Conservation (phyloP, 1,140 invertebrate species). For the Aphidius ervi region DNA sequence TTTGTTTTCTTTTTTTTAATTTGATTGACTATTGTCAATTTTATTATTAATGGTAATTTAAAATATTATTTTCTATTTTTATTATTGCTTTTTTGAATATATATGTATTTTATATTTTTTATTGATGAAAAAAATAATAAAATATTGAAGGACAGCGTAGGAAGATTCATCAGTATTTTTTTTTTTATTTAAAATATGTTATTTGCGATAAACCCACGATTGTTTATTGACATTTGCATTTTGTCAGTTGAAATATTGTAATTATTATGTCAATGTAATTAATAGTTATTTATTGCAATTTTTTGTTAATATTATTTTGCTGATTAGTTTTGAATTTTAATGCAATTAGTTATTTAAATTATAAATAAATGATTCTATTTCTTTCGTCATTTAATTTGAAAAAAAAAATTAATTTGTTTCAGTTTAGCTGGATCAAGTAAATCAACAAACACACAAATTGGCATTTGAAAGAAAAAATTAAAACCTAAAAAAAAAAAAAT, state of each 20-base stretch:
- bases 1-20: too few species aligned
- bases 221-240: slow-evolving; percentile 1
- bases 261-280: background rate
- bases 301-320: background rate
- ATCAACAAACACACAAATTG: background rate
- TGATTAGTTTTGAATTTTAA: background rate
- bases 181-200: background rate
- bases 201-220: slow-evolving; percentile 1
- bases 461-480: background rate
- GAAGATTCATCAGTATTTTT: slow-evolving; percentile 5
- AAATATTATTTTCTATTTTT: background rate
- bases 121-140: background rate
- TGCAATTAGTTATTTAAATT: background rate
- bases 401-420: background rate
- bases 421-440: background rate
- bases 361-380: background rate
- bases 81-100: background rate
- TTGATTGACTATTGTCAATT: background rate
- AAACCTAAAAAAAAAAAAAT: slow-evolving; percentile 37
- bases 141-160: slow-evolving; percentile 10
- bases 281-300: background rate
- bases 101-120: background rate
- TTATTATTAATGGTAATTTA: background rate
- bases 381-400: background rate
- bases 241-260: background rate